Base-by-base conservation (phyloP, 2,797 vertebrate genomes). In the Notolabrus celidotus region DNA sequence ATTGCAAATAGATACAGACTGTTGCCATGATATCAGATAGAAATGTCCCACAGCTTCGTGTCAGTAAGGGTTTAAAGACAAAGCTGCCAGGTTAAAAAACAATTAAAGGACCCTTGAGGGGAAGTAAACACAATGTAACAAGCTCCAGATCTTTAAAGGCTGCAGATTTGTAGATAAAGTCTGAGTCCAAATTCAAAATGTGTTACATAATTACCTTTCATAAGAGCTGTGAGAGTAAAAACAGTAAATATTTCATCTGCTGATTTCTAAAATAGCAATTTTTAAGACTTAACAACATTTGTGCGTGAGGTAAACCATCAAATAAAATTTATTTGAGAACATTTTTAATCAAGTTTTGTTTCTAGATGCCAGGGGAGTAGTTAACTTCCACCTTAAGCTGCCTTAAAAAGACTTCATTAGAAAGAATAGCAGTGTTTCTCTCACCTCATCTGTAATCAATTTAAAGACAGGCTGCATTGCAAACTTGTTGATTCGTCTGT, bases 121-220 rank as follows among this genome's bases (percentile, higher is more conserved):
- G 54, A 73, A 57, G 46, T 50, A 54, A 65, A 72, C 60, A 59
- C 58, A 74, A 14, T 53, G 3, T 62, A 55, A 72, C n/a, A 67
- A 3, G 7, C 52, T 64, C 57, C 67, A 77, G 51, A 72, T 76
- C 56, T 62, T 55, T 43, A 36, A 59, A 57, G 29, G 33, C 27
- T n/a, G 5, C 36, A 61, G 25, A 12, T 20, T 64, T 19, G 50
- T 16, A 47, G 42, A 43, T 59, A 59, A 43, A 58, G 36, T 19
- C 43, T 16, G 11, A 19, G 52, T 52, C 9, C 9, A 29, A 39
- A 58, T 50, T 27, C 31, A 57, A 54, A 66, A 25, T 7, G 1
- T 4, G 3, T 49, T 16, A 25, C 51, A 8, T 42, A 55, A 60
- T 66, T 20, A 10, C 16, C 19, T 80, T 54, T 56, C 17, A 58